Evolutionary conservation across 1,140 invertebrate genomes (phyloP).

Genomic region (Diplogasteroides magnus): DNA sequence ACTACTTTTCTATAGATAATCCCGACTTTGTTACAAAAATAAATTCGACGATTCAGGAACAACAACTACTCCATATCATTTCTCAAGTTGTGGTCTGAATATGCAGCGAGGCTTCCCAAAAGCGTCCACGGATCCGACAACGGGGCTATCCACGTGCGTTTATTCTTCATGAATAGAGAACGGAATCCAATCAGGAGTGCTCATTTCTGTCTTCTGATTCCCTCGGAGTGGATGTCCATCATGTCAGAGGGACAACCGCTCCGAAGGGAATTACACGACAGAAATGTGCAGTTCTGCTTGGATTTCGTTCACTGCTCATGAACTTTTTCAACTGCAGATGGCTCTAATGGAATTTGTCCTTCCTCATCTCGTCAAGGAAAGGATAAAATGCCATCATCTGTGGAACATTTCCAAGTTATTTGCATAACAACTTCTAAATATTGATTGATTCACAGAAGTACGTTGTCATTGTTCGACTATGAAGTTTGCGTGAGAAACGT

Average conservation of each 20-base stretch:
- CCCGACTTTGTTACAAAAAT: no score
- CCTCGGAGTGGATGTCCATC: no score
- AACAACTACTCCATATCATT: conserved; percentile 43
- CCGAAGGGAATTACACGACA: no score
- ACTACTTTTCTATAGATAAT: no score
- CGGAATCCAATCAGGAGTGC: no score
- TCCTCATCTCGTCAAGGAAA: background rate
- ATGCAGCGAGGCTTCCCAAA: conserved; percentile 35
- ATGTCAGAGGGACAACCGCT: no score
- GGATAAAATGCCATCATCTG: background rate
- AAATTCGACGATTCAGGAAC: no score
- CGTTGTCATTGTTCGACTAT: conserved; percentile 15
- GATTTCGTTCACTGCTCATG: no score
- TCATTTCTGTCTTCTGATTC: no score
- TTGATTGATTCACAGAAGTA: background rate
- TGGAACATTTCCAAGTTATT: background rate
- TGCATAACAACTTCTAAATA: background rate
- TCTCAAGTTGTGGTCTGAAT: conserved; percentile 44
- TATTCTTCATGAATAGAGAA: background rate
- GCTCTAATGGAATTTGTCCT: background rate
- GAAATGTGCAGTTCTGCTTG: no score
- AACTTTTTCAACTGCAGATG: no score
- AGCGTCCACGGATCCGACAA: conserved; percentile 45
- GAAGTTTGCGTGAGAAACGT: conserved; percentile 19
- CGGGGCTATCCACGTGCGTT: conserved; percentile 37